A percentile compares a stretch with the other conserved stretches of the same genome.
Conservation (phyloP, 1,140 invertebrate species). For the Drosophila jambulina region DNA sequence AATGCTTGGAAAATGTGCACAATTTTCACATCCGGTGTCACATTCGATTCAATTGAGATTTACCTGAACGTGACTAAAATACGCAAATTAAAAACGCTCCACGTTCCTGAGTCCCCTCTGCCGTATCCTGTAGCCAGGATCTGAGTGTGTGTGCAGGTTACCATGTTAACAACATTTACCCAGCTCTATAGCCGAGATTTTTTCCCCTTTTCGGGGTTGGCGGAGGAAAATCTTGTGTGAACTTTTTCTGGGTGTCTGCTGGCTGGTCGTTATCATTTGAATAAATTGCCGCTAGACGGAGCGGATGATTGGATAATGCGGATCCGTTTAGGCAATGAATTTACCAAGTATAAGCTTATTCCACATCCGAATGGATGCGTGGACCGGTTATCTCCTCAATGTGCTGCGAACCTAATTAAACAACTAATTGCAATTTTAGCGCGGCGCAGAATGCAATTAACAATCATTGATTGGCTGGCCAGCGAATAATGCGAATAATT, state of each 20-base stretch:
- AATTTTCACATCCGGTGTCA: slow-evolving; percentile 85
- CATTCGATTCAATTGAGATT: slow-evolving; percentile 85
- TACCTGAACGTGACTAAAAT: slow-evolving; percentile 85
- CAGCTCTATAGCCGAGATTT: slow-evolving; percentile 53
- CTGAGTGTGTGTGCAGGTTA: slow-evolving; percentile 19
- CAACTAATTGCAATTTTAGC: slow-evolving; percentile 71
- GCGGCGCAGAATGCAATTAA: slow-evolving; percentile 63
- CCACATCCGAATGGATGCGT: slow-evolving; percentile 15
- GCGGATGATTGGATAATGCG: slow-evolving; percentile 63
- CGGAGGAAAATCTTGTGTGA: slow-evolving; percentile 47
- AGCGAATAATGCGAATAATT: slow-evolving; percentile 55
- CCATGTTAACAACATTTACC: slow-evolving; percentile 69
- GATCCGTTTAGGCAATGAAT: slow-evolving; percentile 51
- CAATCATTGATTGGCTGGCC: slow-evolving; percentile 31
- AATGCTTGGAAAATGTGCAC: slow-evolving; percentile 83
- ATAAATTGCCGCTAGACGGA: slow-evolving; percentile 64
- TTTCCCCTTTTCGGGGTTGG: slow-evolving; percentile 52
- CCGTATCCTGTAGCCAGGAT: slow-evolving; percentile 19
- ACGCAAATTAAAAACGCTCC: slow-evolving; percentile 81
- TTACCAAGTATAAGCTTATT: slow-evolving; percentile 30
- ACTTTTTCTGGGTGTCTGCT: slow-evolving; percentile 19
- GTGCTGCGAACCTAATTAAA: slow-evolving; percentile 58
- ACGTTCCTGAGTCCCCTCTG: slow-evolving; percentile 15
- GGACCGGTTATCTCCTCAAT: slow-evolving; percentile 1
- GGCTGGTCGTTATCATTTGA: slow-evolving; percentile 52